Conservation (phyloP, 2,113 vertebrate species). For the Morone saxatilis region DNA sequence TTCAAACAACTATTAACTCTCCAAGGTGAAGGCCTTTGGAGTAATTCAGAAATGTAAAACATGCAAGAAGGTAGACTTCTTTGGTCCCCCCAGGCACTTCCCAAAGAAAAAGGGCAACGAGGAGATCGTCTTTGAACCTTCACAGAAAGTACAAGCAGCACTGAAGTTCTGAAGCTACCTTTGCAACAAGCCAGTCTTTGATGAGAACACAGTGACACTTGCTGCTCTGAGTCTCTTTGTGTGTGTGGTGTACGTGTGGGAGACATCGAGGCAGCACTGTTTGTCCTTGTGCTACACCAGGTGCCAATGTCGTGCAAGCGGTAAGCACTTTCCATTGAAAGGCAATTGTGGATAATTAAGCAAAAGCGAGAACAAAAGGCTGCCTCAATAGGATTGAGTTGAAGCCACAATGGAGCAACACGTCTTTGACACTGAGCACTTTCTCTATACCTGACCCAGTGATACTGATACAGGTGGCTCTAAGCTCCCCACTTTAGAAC, state of each 20-base stretch:
- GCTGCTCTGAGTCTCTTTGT: conserved; percentile 37
- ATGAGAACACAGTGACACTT: conserved; percentile 60
- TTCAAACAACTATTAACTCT: conserved; percentile 47
- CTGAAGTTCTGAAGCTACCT: conserved; percentile 60
- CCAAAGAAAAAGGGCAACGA: conserved; percentile 46
- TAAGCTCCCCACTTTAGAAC: conserved; percentile 46
- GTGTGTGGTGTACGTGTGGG: conserved; percentile 4
- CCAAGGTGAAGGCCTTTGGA: conserved; percentile 45
- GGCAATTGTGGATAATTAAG: conserved; percentile 70
- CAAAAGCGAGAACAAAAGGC: conserved; percentile 64
- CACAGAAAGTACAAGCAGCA: conserved; percentile 58
- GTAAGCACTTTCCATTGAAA: conserved; percentile 54
- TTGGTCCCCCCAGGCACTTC: conserved; percentile 39
- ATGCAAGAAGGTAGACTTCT: conserved; percentile 41
- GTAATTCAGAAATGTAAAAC: conserved; percentile 56
- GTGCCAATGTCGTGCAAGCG: conserved; percentile 29
- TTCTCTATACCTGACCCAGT: conserved; percentile 70
- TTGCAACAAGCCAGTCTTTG: conserved; percentile 64
- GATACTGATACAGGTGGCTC: conserved; percentile 70
- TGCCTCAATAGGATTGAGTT: conserved; percentile 46
- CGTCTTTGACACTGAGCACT: conserved; percentile 74
- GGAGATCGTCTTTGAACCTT: conserved; percentile 70
- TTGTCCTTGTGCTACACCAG: conserved; percentile 51
- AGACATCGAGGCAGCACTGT: conserved; percentile 22
- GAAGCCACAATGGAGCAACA: conserved; percentile 66